These are phyloP conservation scores for Caradrina clavipalpis DNA, from an alignment of 2,888 invertebrate genomes.

Conservation along the genomic window DNA sequence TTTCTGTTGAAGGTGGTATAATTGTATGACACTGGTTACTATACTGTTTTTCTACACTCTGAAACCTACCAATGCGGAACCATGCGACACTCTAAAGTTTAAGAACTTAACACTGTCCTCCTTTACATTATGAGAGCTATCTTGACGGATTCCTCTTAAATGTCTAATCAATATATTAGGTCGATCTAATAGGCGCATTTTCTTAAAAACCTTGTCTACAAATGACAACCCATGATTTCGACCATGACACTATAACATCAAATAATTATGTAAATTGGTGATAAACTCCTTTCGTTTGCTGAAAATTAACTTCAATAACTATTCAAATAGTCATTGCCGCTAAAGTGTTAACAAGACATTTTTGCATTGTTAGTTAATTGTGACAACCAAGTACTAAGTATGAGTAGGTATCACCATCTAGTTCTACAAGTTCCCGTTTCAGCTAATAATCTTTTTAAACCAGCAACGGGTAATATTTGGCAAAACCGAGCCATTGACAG, in stretches of 20 bases:
- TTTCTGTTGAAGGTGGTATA: too few relatives aligned
- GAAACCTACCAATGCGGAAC: too few relatives aligned
- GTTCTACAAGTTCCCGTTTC: background rate
- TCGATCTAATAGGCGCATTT: background rate
- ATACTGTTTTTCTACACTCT: too few relatives aligned
- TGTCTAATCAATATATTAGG: too few relatives aligned
- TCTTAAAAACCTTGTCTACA: background rate
- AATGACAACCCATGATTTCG: background rate
- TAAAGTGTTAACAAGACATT: slow-evolving; percentile 9
- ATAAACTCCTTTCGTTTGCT: slow-evolving; percentile 1
- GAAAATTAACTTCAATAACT: background rate
- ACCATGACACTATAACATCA: slow-evolving; percentile 1
- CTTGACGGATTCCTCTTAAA: too few relatives aligned
- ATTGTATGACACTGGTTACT: too few relatives aligned
- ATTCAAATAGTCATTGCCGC: background rate
- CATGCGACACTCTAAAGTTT: too few relatives aligned
- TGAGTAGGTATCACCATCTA: background rate
- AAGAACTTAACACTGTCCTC: too few relatives aligned
- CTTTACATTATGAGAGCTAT: too few relatives aligned
- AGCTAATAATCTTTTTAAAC: slow-evolving; percentile 2
- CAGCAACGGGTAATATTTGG: too few relatives aligned
- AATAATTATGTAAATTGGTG: slow-evolving; percentile 5
- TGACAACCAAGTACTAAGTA: background rate
- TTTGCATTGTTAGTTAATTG: background rate
- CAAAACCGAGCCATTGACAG: too few relatives aligned